phyloP scores from a whole-genome alignment of 2,797 vertebrate species.

The Melanotaenia maccullochi region DNA sequence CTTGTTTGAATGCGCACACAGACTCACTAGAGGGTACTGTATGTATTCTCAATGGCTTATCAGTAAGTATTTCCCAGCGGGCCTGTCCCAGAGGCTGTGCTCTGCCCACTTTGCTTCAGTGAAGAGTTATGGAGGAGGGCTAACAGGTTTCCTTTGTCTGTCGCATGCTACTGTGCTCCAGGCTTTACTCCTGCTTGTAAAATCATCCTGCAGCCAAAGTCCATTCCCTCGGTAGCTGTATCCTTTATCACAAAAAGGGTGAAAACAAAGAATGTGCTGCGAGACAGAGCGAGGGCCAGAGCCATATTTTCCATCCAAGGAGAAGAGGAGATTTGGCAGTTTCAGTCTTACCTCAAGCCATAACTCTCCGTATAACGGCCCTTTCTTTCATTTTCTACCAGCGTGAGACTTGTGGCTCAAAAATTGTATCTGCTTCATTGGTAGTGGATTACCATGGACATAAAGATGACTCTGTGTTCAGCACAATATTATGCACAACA shows the following conservation, averaged over 20 bases:
- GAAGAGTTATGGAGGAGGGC: conserved; percentile 74
- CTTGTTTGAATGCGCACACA: conserved; percentile 24
- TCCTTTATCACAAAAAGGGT: conserved; percentile 71
- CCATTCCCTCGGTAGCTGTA: conserved; percentile 64
- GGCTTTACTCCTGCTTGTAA: conserved; percentile 75
- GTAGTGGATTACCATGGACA: conserved; percentile 54
- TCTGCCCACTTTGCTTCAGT: conserved; percentile 70
- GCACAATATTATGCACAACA: conserved; percentile 61
- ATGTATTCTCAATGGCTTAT: conserved; percentile 76
- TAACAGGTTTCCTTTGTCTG: conserved; percentile 78
- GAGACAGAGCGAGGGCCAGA: conserved; percentile 44
- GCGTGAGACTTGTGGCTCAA: conserved; percentile 20
- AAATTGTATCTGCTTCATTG: conserved; percentile 38
- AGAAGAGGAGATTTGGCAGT: conserved; percentile 28
- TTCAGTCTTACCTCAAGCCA: conserved; percentile 23
- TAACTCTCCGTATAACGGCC: conserved; percentile 1
- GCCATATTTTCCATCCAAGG: conserved; percentile 40
- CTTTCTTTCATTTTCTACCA: conserved; percentile 9
- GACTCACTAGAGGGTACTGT: conserved; percentile 61
- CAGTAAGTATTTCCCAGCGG: conserved; percentile 79
- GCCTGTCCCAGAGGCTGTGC: conserved; percentile 68
- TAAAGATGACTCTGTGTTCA: conserved; percentile 63
- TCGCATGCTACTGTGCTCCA: conserved; percentile 57
- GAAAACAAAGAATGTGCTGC: conserved; percentile 64
- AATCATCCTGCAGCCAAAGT: conserved; percentile 70